Evolutionary conservation across 2,797 vertebrate species (phyloP).

Genomic region (Falco novaeseelandiae): DNA sequence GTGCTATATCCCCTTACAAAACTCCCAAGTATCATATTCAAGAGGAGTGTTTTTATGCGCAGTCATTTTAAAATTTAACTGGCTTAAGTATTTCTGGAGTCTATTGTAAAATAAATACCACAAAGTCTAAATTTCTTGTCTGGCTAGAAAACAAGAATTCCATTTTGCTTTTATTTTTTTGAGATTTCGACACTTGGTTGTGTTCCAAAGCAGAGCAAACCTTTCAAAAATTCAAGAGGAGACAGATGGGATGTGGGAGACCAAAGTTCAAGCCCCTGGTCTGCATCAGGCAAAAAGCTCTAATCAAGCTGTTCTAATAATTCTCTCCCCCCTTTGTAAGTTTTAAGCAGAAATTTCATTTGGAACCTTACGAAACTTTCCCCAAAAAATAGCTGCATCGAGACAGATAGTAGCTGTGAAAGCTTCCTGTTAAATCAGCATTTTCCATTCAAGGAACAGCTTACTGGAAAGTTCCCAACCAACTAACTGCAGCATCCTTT

Average conservation of each 20-base stretch:
- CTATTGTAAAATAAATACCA: conserved; percentile 23
- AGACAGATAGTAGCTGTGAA: not conserved
- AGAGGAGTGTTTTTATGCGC: not conserved
- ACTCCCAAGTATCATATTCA: not conserved
- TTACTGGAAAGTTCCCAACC: conserved; percentile 23
- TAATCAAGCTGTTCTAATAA: not conserved
- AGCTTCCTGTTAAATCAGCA: conserved; percentile 8
- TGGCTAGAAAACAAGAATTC: conserved; percentile 28
- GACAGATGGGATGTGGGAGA: not conserved
- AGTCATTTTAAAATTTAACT: not conserved
- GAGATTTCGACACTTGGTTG: not conserved
- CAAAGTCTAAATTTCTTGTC: not conserved
- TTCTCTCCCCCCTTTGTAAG: not conserved
- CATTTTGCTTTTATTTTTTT: not conserved
- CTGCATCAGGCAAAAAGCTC: not conserved
- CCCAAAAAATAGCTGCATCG: accelerated
- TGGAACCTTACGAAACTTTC: not conserved
- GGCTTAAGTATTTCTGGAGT: not conserved
- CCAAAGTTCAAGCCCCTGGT: not conserved
- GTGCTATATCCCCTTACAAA: not conserved
- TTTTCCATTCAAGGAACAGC: conserved; percentile 15
- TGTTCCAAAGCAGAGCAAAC: not conserved
- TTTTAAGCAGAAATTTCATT: not conserved
- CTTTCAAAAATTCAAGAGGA: conserved; percentile 1
- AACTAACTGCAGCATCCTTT: conserved; percentile 35